Evolutionary conservation across 2,888 invertebrate species (phyloP), one percentile per base, ranked within the genome.

Genomic region (Lysandra coridon): DNA sequence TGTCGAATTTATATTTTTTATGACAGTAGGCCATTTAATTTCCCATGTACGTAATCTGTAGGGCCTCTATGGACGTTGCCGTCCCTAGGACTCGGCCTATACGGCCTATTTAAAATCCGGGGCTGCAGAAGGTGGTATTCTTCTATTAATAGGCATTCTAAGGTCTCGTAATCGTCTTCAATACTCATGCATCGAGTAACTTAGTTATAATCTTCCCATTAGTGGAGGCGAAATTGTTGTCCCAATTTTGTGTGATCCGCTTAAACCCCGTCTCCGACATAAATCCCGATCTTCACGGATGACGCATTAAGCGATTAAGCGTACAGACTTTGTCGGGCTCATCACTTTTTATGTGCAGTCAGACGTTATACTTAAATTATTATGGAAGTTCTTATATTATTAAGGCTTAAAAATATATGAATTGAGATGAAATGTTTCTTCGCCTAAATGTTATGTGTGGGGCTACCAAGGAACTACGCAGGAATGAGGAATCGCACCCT

Each of bases 191-290:
- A 69, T 33, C 33, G 69, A 69, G 69, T 69, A 69, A 69, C 37
- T 37, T 69, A 14, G 33, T 76, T 57, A 53, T 57, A 57, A 57
- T 76, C 76, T 57, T 76, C 53, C 37, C 76, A 57, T 76, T 76
- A 76, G 76, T 76, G 14, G 30, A 57, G 33, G 53, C 76, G 57
- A 76, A 57, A 76, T 76, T 57, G 76, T 76, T 76, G 76, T 33
- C 53, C 44, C 76, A 57, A 76, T 76, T 57, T 76, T 76, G 33
- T 76, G 53, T 76, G 57, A 76, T 76, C 76, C 76, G 76, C 76
- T 76, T 76, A 57, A 76, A 76, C 76, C 53, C 6, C 23, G 76
- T 76, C 76, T 76, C 33, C 53, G 49, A 76, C 76, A 76, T 57
- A 76, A 76, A 76, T 76, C 30, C 53, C 33, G 53, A 57, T 76